Evolutionary conservation across 2,888 invertebrate species (phyloP).

Genomic region (Drosophila mulleri): DNA sequence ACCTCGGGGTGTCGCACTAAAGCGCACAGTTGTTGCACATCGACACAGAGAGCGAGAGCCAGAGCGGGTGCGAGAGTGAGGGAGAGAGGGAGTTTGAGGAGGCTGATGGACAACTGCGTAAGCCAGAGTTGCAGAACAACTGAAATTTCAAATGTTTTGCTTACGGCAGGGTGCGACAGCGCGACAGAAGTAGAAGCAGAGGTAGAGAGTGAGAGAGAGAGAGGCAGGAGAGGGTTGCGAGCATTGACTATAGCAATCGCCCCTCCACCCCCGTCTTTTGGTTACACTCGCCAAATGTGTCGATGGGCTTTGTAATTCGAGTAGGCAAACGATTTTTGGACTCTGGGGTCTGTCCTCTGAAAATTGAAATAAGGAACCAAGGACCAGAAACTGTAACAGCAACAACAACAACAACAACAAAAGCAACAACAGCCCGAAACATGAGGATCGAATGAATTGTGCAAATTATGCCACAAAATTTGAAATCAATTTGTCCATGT

Average conservation of each 20-base stretch:
- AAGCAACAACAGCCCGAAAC: conserved; percentile 32
- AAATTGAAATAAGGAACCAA: conserved; percentile 37
- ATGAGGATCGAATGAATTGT: conserved; percentile 73
- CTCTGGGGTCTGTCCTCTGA: conserved; percentile 21
- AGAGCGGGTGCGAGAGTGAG: not conserved
- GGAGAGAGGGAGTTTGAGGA: not conserved
- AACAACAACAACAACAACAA: conserved; percentile 40
- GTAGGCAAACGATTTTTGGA: conserved; percentile 33
- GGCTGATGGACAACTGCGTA: conserved; percentile 55
- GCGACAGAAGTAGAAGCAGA: not conserved
- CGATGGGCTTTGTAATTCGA: conserved; percentile 59
- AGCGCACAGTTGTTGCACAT: conserved; percentile 65
- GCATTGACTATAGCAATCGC: not conserved
- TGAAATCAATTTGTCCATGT: conserved; percentile 83
- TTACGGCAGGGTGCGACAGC: conserved; percentile 20
- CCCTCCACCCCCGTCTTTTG: conserved; percentile 1
- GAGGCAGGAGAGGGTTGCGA: not conserved
- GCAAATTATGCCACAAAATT: conserved; percentile 80
- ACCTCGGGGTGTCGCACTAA: conserved; percentile 84
- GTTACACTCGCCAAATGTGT: conserved; percentile 38
- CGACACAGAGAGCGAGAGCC: conserved; percentile 6
- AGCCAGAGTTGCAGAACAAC: conserved; percentile 40
- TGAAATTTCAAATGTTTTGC: conserved; percentile 50
- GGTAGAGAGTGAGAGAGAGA: not conserved
- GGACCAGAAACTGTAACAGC: conserved; percentile 46